Base-by-base conservation (phyloP, 2,888 invertebrate species). In the Drosophila emarginata region DNA sequence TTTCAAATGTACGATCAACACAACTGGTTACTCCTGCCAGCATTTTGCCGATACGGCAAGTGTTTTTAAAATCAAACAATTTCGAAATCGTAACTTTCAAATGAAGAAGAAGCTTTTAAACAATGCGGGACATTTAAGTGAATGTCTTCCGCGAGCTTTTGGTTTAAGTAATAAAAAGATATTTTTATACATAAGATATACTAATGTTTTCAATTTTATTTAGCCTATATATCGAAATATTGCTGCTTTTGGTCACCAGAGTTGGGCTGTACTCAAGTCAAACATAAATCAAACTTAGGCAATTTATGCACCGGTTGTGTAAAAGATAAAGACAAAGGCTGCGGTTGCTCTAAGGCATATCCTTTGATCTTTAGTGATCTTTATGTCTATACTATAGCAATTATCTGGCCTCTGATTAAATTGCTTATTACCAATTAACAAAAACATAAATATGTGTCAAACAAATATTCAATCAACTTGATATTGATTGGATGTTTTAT, bases 391-490 rank as follows among this genome's bases (percentile, higher is more conserved):
- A 15, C 18, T 18, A 15, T 26, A 12, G 36, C 26, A 45, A 57
- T 69, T 52, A 67, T 73, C 51, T 72, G 62, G 73, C 79, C 65
- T 73, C 73, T 71, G 21, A 45, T 65, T 52, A 58, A 9, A 14
- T 51, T 39, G 60, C 53, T 58, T 40, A 40, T 14, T 2, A 14
- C 7, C 2, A 40, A 40, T 15, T 40, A 40, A 40, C 6, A 40
- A 15, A 40, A 40, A 40, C 14, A 40, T 40, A 40, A 14, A n/a
- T 11, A 40, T 5, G 6, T 26, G n/a, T n/a, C n/a, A n/a, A n/a
- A n/a, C n/a, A n/a, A n/a, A 26, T 26, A 45, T 45, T 18, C 40
- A 15, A 15, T n/a, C n/a, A n/a, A n/a, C n/a, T n/a, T n/a, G n/a
- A n/a, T n/a, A n/a, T n/a, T n/a, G n/a, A n/a, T n/a, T n/a, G n/a